These are phyloP conservation scores for Podarcis muralis DNA, from an alignment of 2,113 vertebrate genomes.

Conservation along the genomic window DNA sequence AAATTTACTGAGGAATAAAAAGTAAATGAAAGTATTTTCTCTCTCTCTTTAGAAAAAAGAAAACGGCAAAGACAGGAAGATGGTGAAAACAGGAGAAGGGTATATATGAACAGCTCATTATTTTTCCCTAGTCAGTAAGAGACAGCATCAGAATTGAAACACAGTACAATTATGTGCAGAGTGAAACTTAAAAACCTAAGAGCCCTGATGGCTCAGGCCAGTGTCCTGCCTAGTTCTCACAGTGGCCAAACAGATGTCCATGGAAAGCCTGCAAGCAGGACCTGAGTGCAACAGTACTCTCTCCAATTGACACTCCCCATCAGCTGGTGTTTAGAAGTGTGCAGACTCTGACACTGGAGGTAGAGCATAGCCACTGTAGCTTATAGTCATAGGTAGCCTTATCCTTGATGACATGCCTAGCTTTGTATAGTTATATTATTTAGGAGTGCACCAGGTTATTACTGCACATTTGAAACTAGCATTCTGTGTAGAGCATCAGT, in stretches of 20 bases:
- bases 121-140: neutral
- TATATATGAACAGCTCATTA: constrained; percentile 65
- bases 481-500: neutral
- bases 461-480: neutral
- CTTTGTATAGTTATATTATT: neutral
- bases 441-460: neutral
- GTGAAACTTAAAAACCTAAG: too few species aligned
- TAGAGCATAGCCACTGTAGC: too few species aligned
- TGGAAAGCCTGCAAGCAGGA: too few species aligned
- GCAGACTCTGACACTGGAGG: too few species aligned
- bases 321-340: too few species aligned
- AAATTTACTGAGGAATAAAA: neutral
- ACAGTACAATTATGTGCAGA: neutral
- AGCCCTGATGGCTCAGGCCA: too few species aligned
- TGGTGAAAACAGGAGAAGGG: constrained; percentile 85
- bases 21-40: constrained; percentile 25
- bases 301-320: too few species aligned
- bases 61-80: constrained; percentile 88
- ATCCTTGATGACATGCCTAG: too few species aligned
- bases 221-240: too few species aligned
- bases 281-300: too few species aligned
- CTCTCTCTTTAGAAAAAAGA: constrained; percentile 84
- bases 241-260: too few species aligned
- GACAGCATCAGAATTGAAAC: neutral
- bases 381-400: neutral